These are phyloP conservation scores for Geopemphigus sp. DNA, from an alignment of 1,140 invertebrate genomes.

Conservation along the genomic window DNA sequence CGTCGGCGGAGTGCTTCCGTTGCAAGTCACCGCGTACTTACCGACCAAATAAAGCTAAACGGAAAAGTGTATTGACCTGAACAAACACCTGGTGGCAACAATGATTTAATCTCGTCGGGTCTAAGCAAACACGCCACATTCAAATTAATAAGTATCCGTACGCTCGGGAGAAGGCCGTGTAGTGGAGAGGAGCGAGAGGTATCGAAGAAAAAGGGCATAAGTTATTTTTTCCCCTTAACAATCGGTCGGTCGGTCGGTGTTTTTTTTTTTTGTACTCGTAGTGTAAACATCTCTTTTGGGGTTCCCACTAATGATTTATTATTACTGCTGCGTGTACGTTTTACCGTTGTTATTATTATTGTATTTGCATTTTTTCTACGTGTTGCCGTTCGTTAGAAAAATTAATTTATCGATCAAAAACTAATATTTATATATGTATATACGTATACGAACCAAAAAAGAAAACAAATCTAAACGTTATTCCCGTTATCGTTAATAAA, in stretches of 20 bases:
- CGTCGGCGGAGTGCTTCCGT: constrained; percentile 35
- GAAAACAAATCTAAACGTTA: background rate
- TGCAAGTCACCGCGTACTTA: constrained; percentile 43
- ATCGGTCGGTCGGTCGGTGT: constrained; percentile 16
- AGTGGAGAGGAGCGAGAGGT: background rate
- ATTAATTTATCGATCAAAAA: constrained; percentile 27
- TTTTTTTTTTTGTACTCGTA: constrained; percentile 21
- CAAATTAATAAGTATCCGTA: constrained; percentile 47
- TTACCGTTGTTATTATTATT: constrained; percentile 34
- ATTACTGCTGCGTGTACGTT: constrained; percentile 27
- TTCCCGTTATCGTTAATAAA: background rate
- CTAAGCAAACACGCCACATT: constrained; percentile 41
- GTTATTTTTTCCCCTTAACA: constrained; percentile 15
- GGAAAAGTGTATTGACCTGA: constrained; percentile 38
- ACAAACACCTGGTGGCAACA: constrained; percentile 46
- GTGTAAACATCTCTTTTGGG: constrained; percentile 43
- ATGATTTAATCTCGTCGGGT: constrained; percentile 45
- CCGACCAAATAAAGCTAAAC: constrained; percentile 41
- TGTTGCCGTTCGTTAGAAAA: background rate
- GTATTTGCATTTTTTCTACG: constrained; percentile 35
- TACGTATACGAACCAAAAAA: background rate
- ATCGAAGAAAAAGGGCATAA: constrained; percentile 31
- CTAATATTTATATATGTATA: background rate
- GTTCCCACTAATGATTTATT: constrained; percentile 44
- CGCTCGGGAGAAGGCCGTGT: background rate